Base-by-base conservation (phyloP, 2,113 vertebrate species). In the Heliornis fulica region DNA sequence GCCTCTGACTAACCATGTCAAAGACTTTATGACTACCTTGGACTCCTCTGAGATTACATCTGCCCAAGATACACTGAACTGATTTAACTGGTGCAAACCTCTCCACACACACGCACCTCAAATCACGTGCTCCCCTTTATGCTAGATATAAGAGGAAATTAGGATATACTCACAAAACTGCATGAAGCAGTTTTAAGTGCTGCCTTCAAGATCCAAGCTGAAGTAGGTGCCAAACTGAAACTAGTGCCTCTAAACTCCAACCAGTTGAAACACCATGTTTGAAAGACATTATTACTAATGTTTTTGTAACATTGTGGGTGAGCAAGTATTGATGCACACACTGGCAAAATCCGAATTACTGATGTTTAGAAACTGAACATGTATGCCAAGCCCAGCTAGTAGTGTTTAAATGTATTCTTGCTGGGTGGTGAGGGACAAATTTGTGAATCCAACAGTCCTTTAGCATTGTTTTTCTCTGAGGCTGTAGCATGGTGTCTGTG, bases 361-460 rank as follows among this genome's bases (percentile, higher is more conserved):
- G 38, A 41, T 31, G 6, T 70, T 48, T 56, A 66, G 53, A 34
- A 95, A 26, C 23, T 63, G 32, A 48, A 16, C 48, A 83, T 9
- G 8, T 65, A 68, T 56, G 18, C 31, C n/a, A 91, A 90, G 56
- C 36, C 20, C 34, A 84, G 85, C 57, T 63, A 87, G 61, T 21
- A 5, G 11, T 25, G 69, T 95, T 96, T 70, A 63, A 88, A 85
- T 93, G 17, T 83, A 36, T 57, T 66, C 46, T 92, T 83, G 12
- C 53, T 79, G 48, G 21, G 21, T 69, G 41, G 21, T 68, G 54
- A 94, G 46, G 13, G 43, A 38, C 40, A 87, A 21, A 17, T 74
- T 68, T 89, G 46, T 82, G 64, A 94, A 69, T 45, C 79, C 59
- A 95, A 56, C 15, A 96, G 57, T 74, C 36, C 53, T 94, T 60